These are phyloP conservation scores for Alligator mississippiensis DNA, from an alignment of 2,113 vertebrate species.

Conservation along the genomic window DNA sequence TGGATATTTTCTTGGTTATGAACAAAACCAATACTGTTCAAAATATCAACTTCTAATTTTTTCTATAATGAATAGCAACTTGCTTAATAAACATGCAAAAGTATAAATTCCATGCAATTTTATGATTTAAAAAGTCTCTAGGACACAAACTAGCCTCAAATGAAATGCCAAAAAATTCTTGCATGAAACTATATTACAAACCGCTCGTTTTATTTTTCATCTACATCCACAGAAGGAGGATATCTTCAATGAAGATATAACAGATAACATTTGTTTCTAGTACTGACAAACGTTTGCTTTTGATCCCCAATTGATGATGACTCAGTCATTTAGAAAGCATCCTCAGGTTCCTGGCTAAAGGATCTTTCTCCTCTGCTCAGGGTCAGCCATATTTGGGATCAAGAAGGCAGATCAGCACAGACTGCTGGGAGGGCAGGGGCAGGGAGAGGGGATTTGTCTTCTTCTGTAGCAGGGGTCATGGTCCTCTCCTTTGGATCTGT, in stretches of 20 bases:
- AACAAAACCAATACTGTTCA: background rate
- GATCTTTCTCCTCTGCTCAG: no score
- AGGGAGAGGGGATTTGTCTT: no score
- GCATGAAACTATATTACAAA: background rate
- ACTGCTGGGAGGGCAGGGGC: no score
- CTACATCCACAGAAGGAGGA: background rate
- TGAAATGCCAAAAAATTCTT: background rate
- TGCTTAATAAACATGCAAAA: background rate
- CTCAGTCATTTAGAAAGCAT: background rate
- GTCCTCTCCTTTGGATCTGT: no score
- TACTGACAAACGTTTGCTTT: background rate
- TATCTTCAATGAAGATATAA: background rate
- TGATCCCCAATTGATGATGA: background rate
- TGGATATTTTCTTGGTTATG: background rate
- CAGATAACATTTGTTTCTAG: background rate
- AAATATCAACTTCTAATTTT: background rate
- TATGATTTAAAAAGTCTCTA: background rate
- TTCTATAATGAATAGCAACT: fast-evolving
- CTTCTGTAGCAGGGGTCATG: no score
- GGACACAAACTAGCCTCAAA: background rate
- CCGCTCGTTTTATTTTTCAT: background rate
- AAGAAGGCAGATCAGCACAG: no score
- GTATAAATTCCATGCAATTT: background rate
- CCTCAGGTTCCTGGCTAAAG: background rate
- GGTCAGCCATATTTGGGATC: no score